These are phyloP conservation scores for Cepphus grylle DNA, from an alignment of 2,113 vertebrate genomes.

Conservation along the genomic window DNA sequence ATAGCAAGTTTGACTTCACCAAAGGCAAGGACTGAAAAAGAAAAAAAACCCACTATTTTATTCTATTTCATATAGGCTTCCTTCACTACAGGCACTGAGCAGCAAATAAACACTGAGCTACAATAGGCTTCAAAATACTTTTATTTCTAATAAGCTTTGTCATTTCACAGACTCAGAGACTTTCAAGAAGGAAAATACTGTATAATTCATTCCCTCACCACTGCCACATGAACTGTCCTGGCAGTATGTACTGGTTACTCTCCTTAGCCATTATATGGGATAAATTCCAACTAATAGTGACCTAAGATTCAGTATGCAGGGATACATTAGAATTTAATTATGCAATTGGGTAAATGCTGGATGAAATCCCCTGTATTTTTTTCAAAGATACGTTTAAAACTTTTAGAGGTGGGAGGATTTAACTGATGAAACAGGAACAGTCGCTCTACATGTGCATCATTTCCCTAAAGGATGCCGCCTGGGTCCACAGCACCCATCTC, in stretches of 20 bases:
- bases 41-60: background rate
- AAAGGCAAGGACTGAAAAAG: background rate
- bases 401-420: background rate
- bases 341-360: background rate
- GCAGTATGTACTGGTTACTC: background rate
- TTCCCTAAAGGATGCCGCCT: rapidly evolving
- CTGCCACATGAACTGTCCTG: rapidly evolving
- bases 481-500: background rate
- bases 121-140: background rate
- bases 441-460: rapidly evolving
- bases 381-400: background rate
- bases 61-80: background rate
- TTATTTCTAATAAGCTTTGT: background rate
- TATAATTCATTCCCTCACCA: background rate
- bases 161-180: background rate
- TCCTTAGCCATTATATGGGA: background rate
- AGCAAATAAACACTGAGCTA: background rate
- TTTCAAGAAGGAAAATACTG: background rate
- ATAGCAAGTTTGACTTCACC: conserved; percentile 3
- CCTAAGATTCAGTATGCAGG: background rate
- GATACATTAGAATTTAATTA: background rate
- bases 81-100: background rate
- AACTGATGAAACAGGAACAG: background rate
- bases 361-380: background rate
- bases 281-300: background rate